Evolutionary conservation across 2,797 vertebrate species (phyloP).

Genomic region (Luscinia megarhynchos): DNA sequence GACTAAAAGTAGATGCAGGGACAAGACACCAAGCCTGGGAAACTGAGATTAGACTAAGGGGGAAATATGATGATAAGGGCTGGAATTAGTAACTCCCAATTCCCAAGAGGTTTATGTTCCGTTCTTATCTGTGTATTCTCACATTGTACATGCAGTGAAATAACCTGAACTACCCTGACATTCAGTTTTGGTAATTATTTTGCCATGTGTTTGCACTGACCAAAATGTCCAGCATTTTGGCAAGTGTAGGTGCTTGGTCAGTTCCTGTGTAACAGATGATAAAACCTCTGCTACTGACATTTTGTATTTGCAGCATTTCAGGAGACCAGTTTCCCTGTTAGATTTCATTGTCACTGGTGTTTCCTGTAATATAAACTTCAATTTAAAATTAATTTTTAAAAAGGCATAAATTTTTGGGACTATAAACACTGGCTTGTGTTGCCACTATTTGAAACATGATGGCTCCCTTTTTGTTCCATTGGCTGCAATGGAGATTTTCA

Average conservation of each 20-base stretch:
- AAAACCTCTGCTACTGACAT: neutral
- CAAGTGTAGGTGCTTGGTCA: neutral
- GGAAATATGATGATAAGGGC: neutral
- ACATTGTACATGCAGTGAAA: rapidly evolving
- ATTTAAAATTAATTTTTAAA: neutral
- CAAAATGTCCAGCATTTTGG: neutral
- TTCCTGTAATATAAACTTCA: neutral
- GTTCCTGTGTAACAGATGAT: rapidly evolving
- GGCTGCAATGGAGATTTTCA: neutral
- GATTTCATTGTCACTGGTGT: neutral
- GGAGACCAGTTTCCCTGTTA: neutral
- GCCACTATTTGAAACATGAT: neutral
- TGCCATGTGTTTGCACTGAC: neutral
- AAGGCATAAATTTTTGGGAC: neutral
- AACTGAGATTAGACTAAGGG: neutral
- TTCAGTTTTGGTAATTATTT: neutral
- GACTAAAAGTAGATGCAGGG: neutral
- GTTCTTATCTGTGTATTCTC: neutral
- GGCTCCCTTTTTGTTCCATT: neutral
- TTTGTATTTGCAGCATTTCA: neutral
- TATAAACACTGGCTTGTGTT: neutral
- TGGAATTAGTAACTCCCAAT: constrained; percentile 35
- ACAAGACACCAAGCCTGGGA: neutral
- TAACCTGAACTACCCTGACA: neutral
- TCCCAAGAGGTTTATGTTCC: neutral